Evolutionary conservation across 1,140 invertebrate species (phyloP), one percentile per base, ranked within the genome.

Genomic region (Cydia fagiglandana): DNA sequence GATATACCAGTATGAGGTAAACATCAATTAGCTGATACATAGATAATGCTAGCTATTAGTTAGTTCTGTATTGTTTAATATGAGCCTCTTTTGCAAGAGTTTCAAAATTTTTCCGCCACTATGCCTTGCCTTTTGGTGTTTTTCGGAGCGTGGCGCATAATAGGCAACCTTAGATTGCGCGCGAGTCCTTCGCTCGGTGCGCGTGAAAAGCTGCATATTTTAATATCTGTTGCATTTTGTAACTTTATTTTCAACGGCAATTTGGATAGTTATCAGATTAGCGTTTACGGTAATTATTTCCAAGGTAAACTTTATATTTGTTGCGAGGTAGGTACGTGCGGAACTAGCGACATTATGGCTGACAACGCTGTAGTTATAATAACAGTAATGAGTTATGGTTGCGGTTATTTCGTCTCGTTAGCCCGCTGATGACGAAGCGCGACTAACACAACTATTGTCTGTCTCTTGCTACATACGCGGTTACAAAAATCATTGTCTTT

Each of bases 81-180:
- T 88, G 86, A 89, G 83, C 80, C 81, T 77, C 88, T 91, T 93
- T 84, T 86, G 91, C 86, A 93, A 91, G 73, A 64, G 85, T 91
- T 91, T 89, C 89, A 91, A 91, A 93, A 91, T 91, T 91, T 91
- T 90, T 89, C 89, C 88, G 87, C 86, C 81, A 83, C 83, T 88
- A 82, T 85, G 85, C 83, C 85, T 83, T 88, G 87, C 89, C 87
- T 90, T 91, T 92, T 87, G 86, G 84, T 91, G 89, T 68, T 93
- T 91, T 93, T 93, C 90, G 91, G 91, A 93, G 91, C 91, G 91
- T 93, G 86, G 88, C 91, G 89, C 84, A 88, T 89, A 89, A 90
- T 91, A 90, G 90, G 88, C 88, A 90, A 90, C 91, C 90, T 91
- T 90, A 90, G 85, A 90, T 91, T 90, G 88, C 90, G 87, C 85